Evolutionary conservation across 1,140 invertebrate species (phyloP), one percentile per base, ranked within the genome.

Genomic region (Rhopalosiphum maidis): DNA sequence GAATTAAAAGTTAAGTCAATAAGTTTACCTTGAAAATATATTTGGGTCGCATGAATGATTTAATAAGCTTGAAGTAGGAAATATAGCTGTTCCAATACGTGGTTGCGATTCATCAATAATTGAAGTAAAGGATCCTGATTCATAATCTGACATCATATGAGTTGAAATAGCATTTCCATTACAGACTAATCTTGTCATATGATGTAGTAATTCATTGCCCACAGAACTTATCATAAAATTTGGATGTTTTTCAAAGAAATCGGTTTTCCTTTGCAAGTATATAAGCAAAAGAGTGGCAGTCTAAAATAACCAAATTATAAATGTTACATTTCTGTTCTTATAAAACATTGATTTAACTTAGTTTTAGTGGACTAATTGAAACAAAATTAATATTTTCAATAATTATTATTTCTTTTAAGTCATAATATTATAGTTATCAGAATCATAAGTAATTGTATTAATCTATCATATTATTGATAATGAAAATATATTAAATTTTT

Each of bases 11-110:
- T 60, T 22, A 9, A 43, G 21, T 51, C 23, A 83, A 37, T 15
- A 25, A 91, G 1, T 51, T 83, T 91, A 98, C 97, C 97, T 97
- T 94, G 97, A 97, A 93, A 97, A 97, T 93, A 98, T 97, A 94
- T 97, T 97, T 18, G 98, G 97, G 95, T 98, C 96, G 95, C 98
- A 99, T 25, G 98, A 98, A 96, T 99, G 98, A 95, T 99, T 99
- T 97, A 98, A 97, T 95, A 98, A 97, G 94, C 97, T 98, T 22
- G 97, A 97, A n/a, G 97, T 97, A 0, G 98, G 97, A 95, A 98
- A 99, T 94, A 98, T 98, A 2, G 97, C 98, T 48, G 97, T 97
- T 23, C 97, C 98, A 77, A 98, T 95, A 77, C 97, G 96, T n/a
- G 96, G 96, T 94, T 97, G 96, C 90, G 94, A 94, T 94, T 95